These are phyloP conservation scores for Ctenosaura bakeri DNA, from an alignment of 2,797 vertebrate species.

Conservation along the genomic window DNA sequence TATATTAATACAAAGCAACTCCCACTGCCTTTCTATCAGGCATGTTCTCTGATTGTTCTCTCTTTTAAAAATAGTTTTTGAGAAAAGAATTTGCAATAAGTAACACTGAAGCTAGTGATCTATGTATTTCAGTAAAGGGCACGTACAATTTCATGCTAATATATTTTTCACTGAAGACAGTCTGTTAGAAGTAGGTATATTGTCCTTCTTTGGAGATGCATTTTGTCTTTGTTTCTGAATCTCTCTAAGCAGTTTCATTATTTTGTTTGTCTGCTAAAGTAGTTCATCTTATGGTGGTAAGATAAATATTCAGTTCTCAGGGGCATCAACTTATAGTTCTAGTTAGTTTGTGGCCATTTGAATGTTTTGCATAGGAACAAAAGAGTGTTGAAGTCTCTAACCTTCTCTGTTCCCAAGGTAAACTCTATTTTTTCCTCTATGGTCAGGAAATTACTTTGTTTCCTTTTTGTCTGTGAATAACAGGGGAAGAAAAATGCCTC, in stretches of 20 bases:
- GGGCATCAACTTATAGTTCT: rapidly evolving
- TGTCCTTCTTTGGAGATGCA: neutral
- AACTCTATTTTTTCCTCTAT: slow-evolving; percentile 54
- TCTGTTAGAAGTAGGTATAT: neutral
- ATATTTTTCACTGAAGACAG: neutral
- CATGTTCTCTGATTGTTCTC: neutral
- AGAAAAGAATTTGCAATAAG: neutral
- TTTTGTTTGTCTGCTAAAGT: neutral
- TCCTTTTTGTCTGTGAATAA: slow-evolving; percentile 57
- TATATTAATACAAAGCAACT: neutral
- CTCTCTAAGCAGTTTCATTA: neutral
- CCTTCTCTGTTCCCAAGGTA: slow-evolving; percentile 64
- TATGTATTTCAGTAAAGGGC: neutral
- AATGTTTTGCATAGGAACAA: slow-evolving; percentile 30
- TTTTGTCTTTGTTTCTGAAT: slow-evolving; percentile 14
- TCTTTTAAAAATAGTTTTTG: neutral
- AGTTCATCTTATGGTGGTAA: slow-evolving; percentile 12
- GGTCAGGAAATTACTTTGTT: slow-evolving; percentile 64
- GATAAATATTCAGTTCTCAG: slow-evolving; percentile 23
- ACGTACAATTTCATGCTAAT: neutral
- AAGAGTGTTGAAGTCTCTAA: slow-evolving; percentile 19
- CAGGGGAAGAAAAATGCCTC: slow-evolving; percentile 45
- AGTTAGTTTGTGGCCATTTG: slow-evolving; percentile 14
- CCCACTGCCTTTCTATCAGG: neutral
- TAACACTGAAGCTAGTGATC: neutral